Evolutionary conservation across 2,888 invertebrate species (phyloP), one percentile per base, ranked within the genome.

Genomic region (Sicus ferrugineus): DNA sequence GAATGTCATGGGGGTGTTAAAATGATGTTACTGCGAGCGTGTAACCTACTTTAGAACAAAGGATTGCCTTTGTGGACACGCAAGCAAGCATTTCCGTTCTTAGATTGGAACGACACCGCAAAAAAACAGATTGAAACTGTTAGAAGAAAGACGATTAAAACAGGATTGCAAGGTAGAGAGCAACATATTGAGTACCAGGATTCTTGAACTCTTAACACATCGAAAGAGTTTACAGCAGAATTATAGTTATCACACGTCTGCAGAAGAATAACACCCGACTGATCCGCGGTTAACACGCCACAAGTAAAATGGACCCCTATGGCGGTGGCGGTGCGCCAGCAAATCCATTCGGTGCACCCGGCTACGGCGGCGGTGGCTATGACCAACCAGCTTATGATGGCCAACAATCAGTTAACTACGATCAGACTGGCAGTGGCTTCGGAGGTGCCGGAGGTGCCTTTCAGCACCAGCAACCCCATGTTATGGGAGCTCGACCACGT

Each of bases 401-500:
- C n/a, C 74, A 75, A 42, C 46, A 71, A 21, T 63, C 68, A 26
- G 68, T 66, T 26, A 73, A 74, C 46, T 75, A 75, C 63, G 73
- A 72, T 23, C 72, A 76, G 66, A 61, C 54, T 50, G 69, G 69
- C n/a, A 74, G 74, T 48, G 77, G 74, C 2, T 76, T 74, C 67
- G 76, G 72, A 26, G 75, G 72, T 3, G 72, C 65, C 6, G 68
- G 69, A 16, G 67, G 48, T 11, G 69, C 50, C 38, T 70, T 26
- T 19, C 69, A 69, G 11, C 72, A 71, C 5, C 77, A 76, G 63
- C 79, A 76, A 64, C 76, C 77, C 0, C 77, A 72, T 69, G 77
- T 77, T 7, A 74, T 75, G 52, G 85, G 86, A 48, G 86, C 85
- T 9, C 84, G 95, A 74, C 95, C 95, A 64, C 88, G 91, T 85